Evolutionary conservation across 2,888 invertebrate genomes (phyloP).

Genomic region (Xestia xanthographa): DNA sequence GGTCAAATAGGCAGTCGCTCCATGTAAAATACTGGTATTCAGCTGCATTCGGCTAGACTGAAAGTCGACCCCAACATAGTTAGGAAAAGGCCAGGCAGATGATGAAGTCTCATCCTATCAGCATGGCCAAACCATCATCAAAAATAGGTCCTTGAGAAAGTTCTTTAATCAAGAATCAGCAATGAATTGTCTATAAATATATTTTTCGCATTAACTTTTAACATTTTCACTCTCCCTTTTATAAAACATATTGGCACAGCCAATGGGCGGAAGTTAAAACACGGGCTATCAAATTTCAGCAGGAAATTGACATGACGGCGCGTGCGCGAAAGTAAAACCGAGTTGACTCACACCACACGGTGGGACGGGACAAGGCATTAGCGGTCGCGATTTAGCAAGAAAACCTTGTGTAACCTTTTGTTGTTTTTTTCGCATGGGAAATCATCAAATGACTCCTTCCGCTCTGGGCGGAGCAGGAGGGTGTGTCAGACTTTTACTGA

Average conservation of each 20-base stretch:
- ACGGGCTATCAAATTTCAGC: slow-evolving; percentile 77
- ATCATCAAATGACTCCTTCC: too few species aligned
- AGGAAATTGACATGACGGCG: slow-evolving; percentile 79
- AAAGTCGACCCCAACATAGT: too few species aligned
- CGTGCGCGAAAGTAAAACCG: slow-evolving; percentile 80
- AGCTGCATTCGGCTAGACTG: too few species aligned
- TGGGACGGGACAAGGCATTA: slow-evolving; percentile 1
- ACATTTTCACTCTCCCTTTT: slow-evolving; percentile 47
- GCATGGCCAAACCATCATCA: neutral
- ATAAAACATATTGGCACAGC: slow-evolving; percentile 54
- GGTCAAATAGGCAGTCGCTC: too few species aligned
- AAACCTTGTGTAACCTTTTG: neutral
- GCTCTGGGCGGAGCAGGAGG: too few species aligned
- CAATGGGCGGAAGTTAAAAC: slow-evolving; percentile 63
- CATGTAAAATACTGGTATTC: too few species aligned
- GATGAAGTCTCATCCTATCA: neutral
- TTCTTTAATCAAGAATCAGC: neutral
- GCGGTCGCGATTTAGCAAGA: slow-evolving; percentile 37
- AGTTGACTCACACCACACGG: slow-evolving; percentile 70
- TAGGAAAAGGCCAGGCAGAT: too few species aligned
- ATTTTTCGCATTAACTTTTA: slow-evolving; percentile 14
- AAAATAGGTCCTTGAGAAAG: neutral
- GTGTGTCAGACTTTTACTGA: too few species aligned
- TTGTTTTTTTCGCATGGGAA: too few species aligned
- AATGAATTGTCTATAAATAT: neutral